A percentile compares a stretch with the other conserved stretches of the same genome.
Conservation (phyloP, 1,140 invertebrate species). For the Fragariocoptes setiger region DNA sequence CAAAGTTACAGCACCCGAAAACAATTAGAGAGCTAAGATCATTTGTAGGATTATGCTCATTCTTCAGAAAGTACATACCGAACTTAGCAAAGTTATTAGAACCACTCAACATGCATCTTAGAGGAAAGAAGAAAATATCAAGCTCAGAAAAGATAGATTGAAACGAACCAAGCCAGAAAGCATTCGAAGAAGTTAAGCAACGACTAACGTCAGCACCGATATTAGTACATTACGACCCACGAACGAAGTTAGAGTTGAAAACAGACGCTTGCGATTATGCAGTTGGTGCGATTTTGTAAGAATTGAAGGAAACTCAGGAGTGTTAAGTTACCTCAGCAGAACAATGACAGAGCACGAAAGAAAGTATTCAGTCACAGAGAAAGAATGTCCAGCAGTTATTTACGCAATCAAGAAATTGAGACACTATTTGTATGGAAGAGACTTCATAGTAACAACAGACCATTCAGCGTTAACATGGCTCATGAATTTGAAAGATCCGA, state of each 20-base stretch:
- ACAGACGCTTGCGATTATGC: conserved; percentile 18
- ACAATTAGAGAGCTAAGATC: conserved; percentile 2
- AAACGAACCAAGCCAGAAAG: neutral
- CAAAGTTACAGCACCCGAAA: conserved; percentile 2
- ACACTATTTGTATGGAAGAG: conserved; percentile 18
- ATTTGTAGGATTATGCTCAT: conserved; percentile 3
- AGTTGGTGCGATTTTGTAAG: conserved; percentile 19
- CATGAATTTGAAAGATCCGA: conserved; percentile 5
- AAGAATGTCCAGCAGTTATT: conserved; percentile 21
- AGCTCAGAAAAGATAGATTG: conserved; percentile 14
- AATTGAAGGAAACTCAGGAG: conserved; percentile 14
- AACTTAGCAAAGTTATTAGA: no score
- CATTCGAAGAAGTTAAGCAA: conserved; percentile 5
- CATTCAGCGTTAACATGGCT: conserved; percentile 16
- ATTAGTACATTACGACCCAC: conserved; percentile 3
- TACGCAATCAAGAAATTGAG: conserved; percentile 20
- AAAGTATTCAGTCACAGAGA: conserved; percentile 23
- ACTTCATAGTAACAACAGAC: conserved; percentile 19
- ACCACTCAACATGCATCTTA: no score
- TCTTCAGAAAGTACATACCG: neutral
- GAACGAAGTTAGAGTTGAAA: conserved; percentile 1
- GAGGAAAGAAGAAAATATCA: conserved; percentile 17
- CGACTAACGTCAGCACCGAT: neutral
- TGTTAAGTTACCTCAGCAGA: conserved; percentile 19
- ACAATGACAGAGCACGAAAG: conserved; percentile 17